These are phyloP conservation scores for Ictalurus furcatus DNA, from an alignment of 2,113 vertebrate species.

Conservation along the genomic window DNA sequence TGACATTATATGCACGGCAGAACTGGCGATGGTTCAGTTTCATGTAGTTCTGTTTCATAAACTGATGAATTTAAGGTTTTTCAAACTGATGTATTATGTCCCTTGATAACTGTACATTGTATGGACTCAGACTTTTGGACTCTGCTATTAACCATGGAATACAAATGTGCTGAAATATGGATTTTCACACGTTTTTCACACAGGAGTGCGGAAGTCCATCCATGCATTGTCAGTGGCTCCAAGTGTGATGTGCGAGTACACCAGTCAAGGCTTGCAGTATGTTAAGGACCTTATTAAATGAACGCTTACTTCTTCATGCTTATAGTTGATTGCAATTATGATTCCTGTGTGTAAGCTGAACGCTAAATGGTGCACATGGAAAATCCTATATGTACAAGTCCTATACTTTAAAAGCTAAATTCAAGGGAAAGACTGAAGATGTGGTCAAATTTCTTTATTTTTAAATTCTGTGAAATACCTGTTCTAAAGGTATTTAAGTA, in stretches of 20 bases:
- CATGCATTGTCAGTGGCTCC: slow-evolving; percentile 83
- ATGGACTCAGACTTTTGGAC: background rate
- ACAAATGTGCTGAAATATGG: background rate
- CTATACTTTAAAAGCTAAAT: background rate
- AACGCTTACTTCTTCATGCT: slow-evolving; percentile 42
- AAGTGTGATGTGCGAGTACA: slow-evolving; percentile 76
- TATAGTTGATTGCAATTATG: background rate
- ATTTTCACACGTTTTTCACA: slow-evolving; percentile 19
- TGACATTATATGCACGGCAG: background rate
- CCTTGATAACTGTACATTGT: background rate
- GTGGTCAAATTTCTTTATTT: background rate
- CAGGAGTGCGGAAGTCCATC: slow-evolving; percentile 83
- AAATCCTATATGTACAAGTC: background rate
- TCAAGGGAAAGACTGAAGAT: slow-evolving; percentile 9
- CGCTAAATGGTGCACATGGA: background rate
- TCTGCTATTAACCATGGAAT: background rate
- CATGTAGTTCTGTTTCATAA: background rate
- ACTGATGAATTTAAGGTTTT: background rate
- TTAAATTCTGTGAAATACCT: background rate
- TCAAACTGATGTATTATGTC: background rate
- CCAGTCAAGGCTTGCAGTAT: slow-evolving; percentile 79
- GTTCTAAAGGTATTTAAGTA: slow-evolving; percentile 28
- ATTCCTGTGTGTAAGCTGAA: slow-evolving; percentile 11
- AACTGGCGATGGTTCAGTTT: background rate
- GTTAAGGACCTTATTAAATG: slow-evolving; percentile 82